These are phyloP conservation scores for Caradrina kadenii DNA, from an alignment of 2,888 invertebrate species.

Conservation along the genomic window DNA sequence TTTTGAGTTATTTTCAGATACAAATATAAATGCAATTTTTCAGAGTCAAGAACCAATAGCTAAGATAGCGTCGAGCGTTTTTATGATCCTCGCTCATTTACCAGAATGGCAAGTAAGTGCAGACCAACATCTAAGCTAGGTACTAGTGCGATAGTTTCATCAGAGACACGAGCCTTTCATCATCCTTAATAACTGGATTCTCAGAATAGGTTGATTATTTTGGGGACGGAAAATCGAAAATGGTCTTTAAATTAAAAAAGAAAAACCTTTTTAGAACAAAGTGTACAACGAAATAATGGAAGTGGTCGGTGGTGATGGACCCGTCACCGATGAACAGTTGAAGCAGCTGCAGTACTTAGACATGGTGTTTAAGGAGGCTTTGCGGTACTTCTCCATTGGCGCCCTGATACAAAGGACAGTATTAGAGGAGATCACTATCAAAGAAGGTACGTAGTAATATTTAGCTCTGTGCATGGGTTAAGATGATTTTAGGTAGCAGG, in stretches of 20 bases:
- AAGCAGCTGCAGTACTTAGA: slow-evolving; percentile 76
- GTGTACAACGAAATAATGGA: slow-evolving; percentile 80
- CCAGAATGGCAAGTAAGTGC: slow-evolving; percentile 82
- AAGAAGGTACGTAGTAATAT: slow-evolving; percentile 70
- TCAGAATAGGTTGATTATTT: no score
- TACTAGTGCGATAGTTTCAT: no score
- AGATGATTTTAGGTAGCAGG: no score
- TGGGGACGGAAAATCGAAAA: not conserved
- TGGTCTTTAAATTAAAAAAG: no score
- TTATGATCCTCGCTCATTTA: slow-evolving; percentile 79
- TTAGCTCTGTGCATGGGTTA: no score
- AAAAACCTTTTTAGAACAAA: slow-evolving; percentile 71
- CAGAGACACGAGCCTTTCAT: no score
- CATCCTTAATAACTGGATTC: no score
- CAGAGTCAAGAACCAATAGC: slow-evolving; percentile 87
- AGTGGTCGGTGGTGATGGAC: slow-evolving; percentile 66
- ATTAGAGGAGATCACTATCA: slow-evolving; percentile 78
- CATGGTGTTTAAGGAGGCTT: slow-evolving; percentile 82
- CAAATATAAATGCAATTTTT: slow-evolving; percentile 42
- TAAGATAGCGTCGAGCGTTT: slow-evolving; percentile 79
- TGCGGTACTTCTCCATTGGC: slow-evolving; percentile 80
- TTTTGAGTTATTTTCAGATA: no score
- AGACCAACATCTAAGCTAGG: no score
- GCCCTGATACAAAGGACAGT: slow-evolving; percentile 83
- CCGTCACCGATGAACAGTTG: slow-evolving; percentile 73